Conservation (phyloP, 2,888 invertebrate genomes). For the Drosophila meridiana region DNA sequence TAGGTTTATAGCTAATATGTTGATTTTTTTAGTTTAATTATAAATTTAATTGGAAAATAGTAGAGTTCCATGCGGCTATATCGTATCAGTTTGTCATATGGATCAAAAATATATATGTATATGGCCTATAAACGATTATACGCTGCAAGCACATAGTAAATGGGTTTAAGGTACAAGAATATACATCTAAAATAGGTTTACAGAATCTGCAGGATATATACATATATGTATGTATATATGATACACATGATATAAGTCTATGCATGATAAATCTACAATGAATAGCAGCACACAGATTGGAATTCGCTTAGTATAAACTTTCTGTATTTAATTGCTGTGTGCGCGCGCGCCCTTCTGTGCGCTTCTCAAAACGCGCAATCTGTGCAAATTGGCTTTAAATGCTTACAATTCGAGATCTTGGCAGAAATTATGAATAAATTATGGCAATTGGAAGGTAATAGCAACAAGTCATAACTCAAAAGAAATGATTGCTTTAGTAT, state of each 20-base stretch:
- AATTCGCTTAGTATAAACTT: neutral
- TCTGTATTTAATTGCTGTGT: neutral
- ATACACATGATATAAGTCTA: neutral
- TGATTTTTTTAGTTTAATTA: neutral
- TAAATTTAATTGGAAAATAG: no score
- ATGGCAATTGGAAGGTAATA: conserved; percentile 37
- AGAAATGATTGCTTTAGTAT: conserved; percentile 13
- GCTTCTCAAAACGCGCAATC: conserved; percentile 3
- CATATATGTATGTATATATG: neutral
- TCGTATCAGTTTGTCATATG: neutral
- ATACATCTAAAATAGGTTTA: neutral
- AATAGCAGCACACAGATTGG: no score
- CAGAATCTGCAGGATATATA: neutral
- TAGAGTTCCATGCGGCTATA: neutral
- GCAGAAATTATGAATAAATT: conserved; percentile 31
- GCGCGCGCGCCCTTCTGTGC: neutral
- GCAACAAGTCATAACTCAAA: conserved; percentile 29
- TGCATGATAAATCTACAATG: neutral
- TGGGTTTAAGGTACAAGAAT: neutral
- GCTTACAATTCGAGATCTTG: neutral
- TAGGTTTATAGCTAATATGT: neutral
- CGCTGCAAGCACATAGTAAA: neutral
- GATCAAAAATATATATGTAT: neutral
- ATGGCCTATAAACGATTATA: neutral
- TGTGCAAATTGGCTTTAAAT: neutral